A percentile compares a stretch with the other conserved stretches of the same genome.
Evolutionary conservation across 2,888 invertebrate species (phyloP).

Genomic region (Hanleya hanleyi): DNA sequence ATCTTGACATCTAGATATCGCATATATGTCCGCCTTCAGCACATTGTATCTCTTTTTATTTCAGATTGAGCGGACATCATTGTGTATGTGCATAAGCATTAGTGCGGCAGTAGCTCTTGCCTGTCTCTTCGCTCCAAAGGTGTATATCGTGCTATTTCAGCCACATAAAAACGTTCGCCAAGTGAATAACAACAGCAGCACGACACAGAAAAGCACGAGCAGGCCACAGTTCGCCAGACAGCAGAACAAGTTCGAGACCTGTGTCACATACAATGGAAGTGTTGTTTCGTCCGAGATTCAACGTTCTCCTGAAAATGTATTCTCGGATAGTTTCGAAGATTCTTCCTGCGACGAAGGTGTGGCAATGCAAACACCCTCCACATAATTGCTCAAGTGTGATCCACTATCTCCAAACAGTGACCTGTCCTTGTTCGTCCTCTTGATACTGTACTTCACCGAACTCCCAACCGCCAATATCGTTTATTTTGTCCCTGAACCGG

Average conservation of each 20-base stretch:
- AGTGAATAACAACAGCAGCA: slow-evolving; percentile 56
- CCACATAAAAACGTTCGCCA: slow-evolving; percentile 84
- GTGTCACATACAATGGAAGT: slow-evolving; percentile 9
- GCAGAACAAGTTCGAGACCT: slow-evolving; percentile 5
- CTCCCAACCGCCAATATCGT: too few species aligned
- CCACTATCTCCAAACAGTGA: too few species aligned
- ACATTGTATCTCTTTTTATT: slow-evolving; percentile 8
- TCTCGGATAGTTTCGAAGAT: slow-evolving; percentile 56
- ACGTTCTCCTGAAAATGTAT: slow-evolving; percentile 44
- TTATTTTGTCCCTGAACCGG: too few species aligned
- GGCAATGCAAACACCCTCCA: slow-evolving; percentile 31
- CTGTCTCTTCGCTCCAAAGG: slow-evolving; percentile 82
- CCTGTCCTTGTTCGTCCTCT: too few species aligned
- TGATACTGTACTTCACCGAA: too few species aligned
- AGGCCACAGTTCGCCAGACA: not conserved
- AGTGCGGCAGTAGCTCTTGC: slow-evolving; percentile 82
- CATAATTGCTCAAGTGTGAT: too few species aligned
- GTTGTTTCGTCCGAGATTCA: slow-evolving; percentile 10
- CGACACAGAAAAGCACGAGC: slow-evolving; percentile 42
- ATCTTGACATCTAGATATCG: not conserved
- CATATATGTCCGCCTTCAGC: slow-evolving; percentile 2
- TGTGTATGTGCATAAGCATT: slow-evolving; percentile 82
- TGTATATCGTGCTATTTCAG: slow-evolving; percentile 83
- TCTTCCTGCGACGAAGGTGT: slow-evolving; percentile 54
- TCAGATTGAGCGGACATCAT: slow-evolving; percentile 82